Conservation (phyloP, 2,797 vertebrate genomes). For the Acanthurus leucopareius region DNA sequence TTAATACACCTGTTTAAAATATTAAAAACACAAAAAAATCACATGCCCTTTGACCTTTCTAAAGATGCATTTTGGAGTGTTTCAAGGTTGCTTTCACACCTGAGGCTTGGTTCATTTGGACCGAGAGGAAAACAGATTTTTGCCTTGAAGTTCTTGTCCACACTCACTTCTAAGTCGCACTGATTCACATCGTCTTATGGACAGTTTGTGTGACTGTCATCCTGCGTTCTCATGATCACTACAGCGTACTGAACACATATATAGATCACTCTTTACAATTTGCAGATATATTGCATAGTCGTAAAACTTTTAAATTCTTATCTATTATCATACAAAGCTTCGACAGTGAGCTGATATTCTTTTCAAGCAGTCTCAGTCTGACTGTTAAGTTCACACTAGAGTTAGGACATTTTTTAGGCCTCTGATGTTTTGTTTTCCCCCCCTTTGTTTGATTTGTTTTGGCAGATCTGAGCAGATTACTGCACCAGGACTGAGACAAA, state of each 20-base stretch:
- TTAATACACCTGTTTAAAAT: background rate
- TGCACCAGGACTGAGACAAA: background rate
- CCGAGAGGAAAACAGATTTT: background rate
- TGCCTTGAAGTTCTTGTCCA: background rate
- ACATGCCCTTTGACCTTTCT: background rate
- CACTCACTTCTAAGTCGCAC: background rate
- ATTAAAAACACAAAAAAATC: background rate
- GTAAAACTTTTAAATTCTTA: background rate
- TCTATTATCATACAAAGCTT: background rate
- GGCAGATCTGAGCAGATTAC: background rate
- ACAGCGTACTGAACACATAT: background rate
- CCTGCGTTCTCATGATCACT: background rate
- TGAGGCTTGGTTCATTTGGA: background rate
- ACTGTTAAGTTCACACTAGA: too few relatives aligned
- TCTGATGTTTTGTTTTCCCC: background rate
- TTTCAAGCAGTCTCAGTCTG: background rate
- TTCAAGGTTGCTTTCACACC: background rate
- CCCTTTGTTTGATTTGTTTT: background rate
- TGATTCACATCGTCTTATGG: background rate
- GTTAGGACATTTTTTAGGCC: background rate
- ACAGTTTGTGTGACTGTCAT: background rate
- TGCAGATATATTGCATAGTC: background rate
- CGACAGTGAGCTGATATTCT: background rate
- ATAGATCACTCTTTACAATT: slow-evolving; percentile 11
- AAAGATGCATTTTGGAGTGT: background rate